phyloP scores from a whole-genome alignment of 2,113 vertebrate species.

The Thunnus maccoyii region DNA sequence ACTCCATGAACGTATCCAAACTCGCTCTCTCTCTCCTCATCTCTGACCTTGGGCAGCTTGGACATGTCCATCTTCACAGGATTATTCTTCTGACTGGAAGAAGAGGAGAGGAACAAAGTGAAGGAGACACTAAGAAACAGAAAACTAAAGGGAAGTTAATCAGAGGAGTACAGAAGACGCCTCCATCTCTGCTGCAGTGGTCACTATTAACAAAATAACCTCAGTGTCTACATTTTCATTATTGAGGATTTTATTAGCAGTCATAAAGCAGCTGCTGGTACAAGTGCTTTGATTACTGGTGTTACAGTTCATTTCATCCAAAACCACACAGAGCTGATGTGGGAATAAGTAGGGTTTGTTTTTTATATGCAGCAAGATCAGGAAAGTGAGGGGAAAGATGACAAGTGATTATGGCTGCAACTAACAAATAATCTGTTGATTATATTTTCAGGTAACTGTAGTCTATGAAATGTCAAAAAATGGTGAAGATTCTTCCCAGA shows the following conservation, averaged over 20 bases:
- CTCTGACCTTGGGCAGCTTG: slow-evolving; percentile 93
- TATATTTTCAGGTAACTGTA: too few relatives aligned
- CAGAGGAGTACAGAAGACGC: neutral
- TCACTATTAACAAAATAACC: neutral
- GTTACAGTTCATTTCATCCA: neutral
- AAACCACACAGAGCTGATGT: neutral
- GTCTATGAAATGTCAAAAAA: too few relatives aligned
- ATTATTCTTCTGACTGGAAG: slow-evolving; percentile 64
- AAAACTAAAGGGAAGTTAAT: neutral
- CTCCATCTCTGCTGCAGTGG: neutral
- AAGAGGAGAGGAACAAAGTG: neutral
- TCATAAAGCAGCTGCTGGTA: neutral
- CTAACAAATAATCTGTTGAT: too few relatives aligned
- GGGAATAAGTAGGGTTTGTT: too few relatives aligned
- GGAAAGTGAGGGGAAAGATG: too few relatives aligned
- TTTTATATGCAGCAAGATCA: too few relatives aligned
- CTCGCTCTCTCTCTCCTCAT: slow-evolving; percentile 92
- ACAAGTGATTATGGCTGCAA: too few relatives aligned
- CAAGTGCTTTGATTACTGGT: neutral
- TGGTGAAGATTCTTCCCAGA: too few relatives aligned
- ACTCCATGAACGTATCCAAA: slow-evolving; percentile 97
- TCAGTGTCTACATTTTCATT: neutral
- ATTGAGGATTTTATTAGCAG: neutral
- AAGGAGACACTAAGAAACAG: neutral
- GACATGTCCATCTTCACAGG: slow-evolving; percentile 92